These are phyloP conservation scores for Daubentonia madagascariensis DNA, from an alignment of 2,113 vertebrate genomes.

Conservation along the genomic window DNA sequence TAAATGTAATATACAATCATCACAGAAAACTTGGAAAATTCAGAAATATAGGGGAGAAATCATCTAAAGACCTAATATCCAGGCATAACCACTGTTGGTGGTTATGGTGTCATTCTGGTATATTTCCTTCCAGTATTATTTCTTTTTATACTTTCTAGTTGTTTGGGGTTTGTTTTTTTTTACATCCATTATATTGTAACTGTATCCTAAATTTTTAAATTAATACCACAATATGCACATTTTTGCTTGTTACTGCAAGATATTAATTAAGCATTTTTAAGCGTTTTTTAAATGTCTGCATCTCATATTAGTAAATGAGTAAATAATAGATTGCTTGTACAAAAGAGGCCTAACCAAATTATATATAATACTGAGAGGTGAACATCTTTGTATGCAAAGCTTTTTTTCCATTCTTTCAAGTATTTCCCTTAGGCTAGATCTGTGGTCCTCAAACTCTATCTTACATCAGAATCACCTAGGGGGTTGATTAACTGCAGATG, in stretches of 20 bases:
- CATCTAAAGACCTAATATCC: background rate
- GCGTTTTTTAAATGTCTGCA: background rate
- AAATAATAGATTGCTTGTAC: background rate
- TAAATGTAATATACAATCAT: background rate
- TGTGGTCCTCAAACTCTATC: background rate
- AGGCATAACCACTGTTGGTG: background rate
- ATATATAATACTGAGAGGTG: background rate
- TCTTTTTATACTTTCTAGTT: background rate
- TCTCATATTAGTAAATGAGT: background rate
- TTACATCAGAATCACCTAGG: background rate
- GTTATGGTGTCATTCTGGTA: too few species aligned
- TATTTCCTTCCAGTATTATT: background rate
- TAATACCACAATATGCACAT: background rate
- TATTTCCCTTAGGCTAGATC: background rate
- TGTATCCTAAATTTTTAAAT: background rate
- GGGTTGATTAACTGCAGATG: background rate
- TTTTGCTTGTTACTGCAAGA: background rate
- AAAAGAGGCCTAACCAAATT: background rate
- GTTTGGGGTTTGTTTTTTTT: background rate
- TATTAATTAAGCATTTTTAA: background rate
- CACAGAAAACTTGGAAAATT: background rate
- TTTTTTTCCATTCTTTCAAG: background rate
- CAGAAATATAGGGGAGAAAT: background rate
- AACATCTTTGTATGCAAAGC: background rate
- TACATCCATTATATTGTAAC: background rate